These are phyloP conservation scores for Amblyopsis hoosieri DNA, from an alignment of 2,797 vertebrate species.

Conservation along the genomic window DNA sequence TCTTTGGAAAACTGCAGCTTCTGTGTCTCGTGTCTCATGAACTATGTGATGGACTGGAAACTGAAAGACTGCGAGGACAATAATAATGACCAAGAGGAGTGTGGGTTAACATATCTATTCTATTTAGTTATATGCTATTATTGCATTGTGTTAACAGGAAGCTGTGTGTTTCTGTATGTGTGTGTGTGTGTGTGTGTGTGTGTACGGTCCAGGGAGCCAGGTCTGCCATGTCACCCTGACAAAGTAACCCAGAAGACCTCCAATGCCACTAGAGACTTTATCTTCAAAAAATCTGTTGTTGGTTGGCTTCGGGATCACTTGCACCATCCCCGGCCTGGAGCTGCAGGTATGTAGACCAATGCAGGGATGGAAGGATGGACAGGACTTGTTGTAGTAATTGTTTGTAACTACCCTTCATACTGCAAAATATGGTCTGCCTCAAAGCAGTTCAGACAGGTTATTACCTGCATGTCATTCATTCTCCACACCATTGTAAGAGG, in stretches of 20 bases:
- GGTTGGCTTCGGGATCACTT: conserved; percentile 91
- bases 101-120: conserved; percentile 44
- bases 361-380: conserved; percentile 31
- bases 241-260: conserved; percentile 92
- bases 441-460: background rate
- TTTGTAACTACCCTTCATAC: background rate
- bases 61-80: conserved; percentile 92
- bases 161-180: too few species aligned
- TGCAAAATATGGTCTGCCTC: background rate
- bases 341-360: conserved; percentile 84
- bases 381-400: background rate
- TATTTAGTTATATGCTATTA: too few species aligned
- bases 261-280: conserved; percentile 92
- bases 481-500: conserved; percentile 96
- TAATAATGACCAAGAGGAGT: conserved; percentile 70
- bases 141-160: background rate
- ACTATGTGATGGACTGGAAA: conserved; percentile 97
- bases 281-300: conserved; percentile 92
- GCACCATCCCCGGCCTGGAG: conserved; percentile 85
- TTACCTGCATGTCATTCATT: conserved; percentile 84
- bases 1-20: conserved; percentile 94
- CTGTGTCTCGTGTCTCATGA: conserved; percentile 95
- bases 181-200: background rate
- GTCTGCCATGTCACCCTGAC: conserved; percentile 84
- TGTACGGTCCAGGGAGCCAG: conserved; percentile 75